Base-by-base conservation (phyloP, 2,888 invertebrate genomes). In the Prosopocoilus inquinatus region DNA sequence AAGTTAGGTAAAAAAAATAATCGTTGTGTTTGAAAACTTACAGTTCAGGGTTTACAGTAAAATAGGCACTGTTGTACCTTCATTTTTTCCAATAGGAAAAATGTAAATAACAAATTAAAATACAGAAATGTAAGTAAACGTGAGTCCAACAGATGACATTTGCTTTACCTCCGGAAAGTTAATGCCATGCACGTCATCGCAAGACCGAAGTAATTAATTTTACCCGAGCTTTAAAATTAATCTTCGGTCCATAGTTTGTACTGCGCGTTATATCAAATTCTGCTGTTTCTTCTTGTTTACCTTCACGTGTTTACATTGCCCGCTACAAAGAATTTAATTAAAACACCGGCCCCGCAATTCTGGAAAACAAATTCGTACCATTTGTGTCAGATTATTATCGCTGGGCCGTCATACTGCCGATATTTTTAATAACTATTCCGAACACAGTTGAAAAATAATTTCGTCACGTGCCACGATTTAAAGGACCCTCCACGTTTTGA, bases 241-340 rank as follows among this genome's bases (percentile, higher is more conserved):
- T 41, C 12, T 11, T 16, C 12, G 15, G 41, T 41, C 12, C 12
- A 41, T 38, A 53, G 58, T 57, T 61, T 50, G 45, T 48, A 53
- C 53, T 50, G 57, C 55, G 53, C 59, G 53, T 59, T 60, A 57
- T 53, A 33, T 34, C 47, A 50, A 57, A 47, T 61, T 51, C 49
- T 49, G 57, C 54, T 61, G 50, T 56, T 56, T 50, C 57, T 39
- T 50, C 39, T 38, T 59, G 59, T 61, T 59, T 59, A 59, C 59
- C 55, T 61, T 61, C 36, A 41, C 41, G 16, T 41, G 57, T 54
- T 50, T 47, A 53, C 49, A 55, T 57, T 55, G 54, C 41, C 32
- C 58, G 58, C 54, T 61, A 46, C 52, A 48, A 35, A 58, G 50
- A 47, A 28, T 50, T 58, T 61, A 59, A 61, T 61, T 61, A 61